Conservation (phyloP, 2,888 invertebrate genomes). For the Pammene fasciana region DNA sequence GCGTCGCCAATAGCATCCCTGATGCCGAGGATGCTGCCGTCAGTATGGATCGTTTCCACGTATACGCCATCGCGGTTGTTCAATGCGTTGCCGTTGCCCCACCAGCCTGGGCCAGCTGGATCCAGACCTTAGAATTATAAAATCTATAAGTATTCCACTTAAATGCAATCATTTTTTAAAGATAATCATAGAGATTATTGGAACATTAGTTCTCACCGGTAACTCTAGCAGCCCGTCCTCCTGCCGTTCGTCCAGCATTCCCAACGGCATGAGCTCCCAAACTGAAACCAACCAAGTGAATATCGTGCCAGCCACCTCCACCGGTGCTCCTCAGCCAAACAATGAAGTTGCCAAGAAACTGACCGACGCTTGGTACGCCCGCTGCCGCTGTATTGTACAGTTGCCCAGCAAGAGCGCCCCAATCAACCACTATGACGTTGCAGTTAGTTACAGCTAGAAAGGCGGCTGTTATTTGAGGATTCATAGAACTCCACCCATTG, state of each 20-base stretch:
- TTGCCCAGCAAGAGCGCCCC: conserved; percentile 51
- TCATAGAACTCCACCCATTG: conserved; percentile 50
- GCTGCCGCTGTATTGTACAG: conserved; percentile 41
- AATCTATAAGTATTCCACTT: too few species aligned
- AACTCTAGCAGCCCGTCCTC: conserved; percentile 49
- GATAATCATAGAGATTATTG: neutral
- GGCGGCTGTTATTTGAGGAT: conserved; percentile 53
- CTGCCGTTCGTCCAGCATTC: conserved; percentile 54
- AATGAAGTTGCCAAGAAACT: conserved; percentile 54
- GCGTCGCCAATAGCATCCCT: conserved; percentile 59
- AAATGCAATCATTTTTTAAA: too few species aligned
- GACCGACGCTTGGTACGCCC: conserved; percentile 48
- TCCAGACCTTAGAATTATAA: conserved; percentile 59
- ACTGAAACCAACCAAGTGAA: conserved; percentile 65
- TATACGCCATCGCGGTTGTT: conserved; percentile 57
- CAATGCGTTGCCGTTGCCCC: conserved; percentile 58
- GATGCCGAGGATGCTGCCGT: conserved; percentile 66
- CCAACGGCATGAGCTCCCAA: conserved; percentile 67
- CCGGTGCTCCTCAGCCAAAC: conserved; percentile 55
- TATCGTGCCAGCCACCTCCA: conserved; percentile 56
- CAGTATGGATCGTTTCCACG: conserved; percentile 73
- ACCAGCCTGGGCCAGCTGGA: conserved; percentile 69
- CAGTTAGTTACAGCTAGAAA: conserved; percentile 52
- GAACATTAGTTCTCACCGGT: conserved; percentile 34
- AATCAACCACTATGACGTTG: conserved; percentile 62